Base-by-base conservation (phyloP, 2,113 vertebrate species). In the Anseranas semipalmata region DNA sequence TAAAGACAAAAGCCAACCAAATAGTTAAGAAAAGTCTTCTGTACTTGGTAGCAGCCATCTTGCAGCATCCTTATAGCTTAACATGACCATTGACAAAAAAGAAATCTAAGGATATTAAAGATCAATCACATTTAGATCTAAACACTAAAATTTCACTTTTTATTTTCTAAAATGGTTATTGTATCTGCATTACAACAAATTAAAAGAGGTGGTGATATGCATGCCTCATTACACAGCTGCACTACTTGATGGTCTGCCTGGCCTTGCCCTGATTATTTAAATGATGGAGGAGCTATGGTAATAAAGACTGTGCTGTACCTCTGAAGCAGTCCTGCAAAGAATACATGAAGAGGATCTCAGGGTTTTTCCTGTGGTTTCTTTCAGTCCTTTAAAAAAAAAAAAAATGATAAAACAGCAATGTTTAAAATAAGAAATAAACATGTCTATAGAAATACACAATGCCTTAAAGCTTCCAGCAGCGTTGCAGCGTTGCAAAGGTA, bases 361-460 rank as follows among this genome's bases (percentile, higher is more conserved):
- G 5, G 8, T 8, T 53, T 22, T 50, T 66, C 22, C 39, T 56
- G 9, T 66, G 12, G 46, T 74, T 90, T 85, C 37, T 85, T 94
- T 58, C 43, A 79, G 9, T 3, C 8, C 20, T 74, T 13, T 8
- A 9, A 20, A 45, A 37, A 56, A 67, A 35, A 45, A 24, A 39
- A 32, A 80, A 68, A 22, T 37, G 18, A 53, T 85, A 81, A 94
- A 92, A n/a, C 10, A 46, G 21, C 78, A 72, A 65, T 81, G 19
- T 55, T 59, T 90, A 92, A 94, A 96, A 78, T 55, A 65, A 93
- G 76, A 78, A 95, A 86, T 45, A 94, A 92, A 91, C 0, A 20
- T 72, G 70, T 82, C 6, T 32, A n/a, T 48, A 85, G 72, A 79
- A 78, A 66, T 58, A 30, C 32, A 66, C 22, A 56, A 63, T n/a